Percentiles rank a stretch among this genome's conserved stretches.
phyloP scores from a whole-genome alignment of 2,113 vertebrate species.

The Symphodus melops region DNA sequence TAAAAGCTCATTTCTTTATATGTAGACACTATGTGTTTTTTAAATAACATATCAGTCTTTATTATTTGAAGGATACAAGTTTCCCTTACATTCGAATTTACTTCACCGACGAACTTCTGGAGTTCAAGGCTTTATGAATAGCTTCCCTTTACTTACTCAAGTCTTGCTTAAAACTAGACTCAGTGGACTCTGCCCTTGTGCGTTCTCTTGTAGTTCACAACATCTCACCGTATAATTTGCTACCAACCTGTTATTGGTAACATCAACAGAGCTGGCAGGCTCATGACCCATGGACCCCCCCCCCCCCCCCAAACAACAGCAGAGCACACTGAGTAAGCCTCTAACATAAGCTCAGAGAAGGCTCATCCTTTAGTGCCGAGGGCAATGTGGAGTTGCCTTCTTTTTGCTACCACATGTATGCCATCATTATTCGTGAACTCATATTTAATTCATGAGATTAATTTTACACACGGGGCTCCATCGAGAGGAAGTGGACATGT shows the following conservation, averaged over 20 bases:
- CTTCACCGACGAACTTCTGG: no score
- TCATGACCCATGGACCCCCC: not conserved
- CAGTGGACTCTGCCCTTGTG: not conserved
- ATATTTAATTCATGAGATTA: conserved; percentile 68
- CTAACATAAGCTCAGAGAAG: conserved; percentile 19
- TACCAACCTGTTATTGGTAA: conserved; percentile 9
- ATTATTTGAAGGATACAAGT: no score
- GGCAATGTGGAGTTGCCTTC: conserved; percentile 45
- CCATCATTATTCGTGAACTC: conserved; percentile 60
- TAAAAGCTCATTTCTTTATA: no score
- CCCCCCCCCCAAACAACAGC: not conserved
- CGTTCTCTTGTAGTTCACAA: not conserved
- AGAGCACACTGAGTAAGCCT: not conserved
- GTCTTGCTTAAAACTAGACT: not conserved
- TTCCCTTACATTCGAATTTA: no score
- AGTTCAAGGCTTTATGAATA: not conserved
- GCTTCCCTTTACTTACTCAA: not conserved
- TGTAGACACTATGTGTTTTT: no score
- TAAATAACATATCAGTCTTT: no score
- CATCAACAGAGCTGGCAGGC: conserved; percentile 8
- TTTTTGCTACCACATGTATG: conserved; percentile 32
- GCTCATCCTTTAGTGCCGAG: conserved; percentile 40
- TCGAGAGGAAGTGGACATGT: not conserved
- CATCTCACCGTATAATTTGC: conserved; percentile 26
- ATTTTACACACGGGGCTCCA: conserved; percentile 37